These are phyloP conservation scores for Cylindroiulus punctatus DNA, from an alignment of 2,888 invertebrate species.

Conservation along the genomic window DNA sequence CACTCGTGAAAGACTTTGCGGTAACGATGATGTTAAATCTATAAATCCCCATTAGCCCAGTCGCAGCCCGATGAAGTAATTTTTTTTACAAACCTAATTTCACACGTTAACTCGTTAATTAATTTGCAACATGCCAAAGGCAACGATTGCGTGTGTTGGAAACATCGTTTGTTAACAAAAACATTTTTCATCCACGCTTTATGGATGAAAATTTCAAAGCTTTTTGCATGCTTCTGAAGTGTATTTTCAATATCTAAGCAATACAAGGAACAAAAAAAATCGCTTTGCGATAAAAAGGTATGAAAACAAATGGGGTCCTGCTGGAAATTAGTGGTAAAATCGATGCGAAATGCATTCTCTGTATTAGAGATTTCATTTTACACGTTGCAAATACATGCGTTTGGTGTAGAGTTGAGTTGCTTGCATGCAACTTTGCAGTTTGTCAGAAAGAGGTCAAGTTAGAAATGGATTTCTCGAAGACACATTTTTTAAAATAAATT, in stretches of 20 bases:
- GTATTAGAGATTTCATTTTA: background rate
- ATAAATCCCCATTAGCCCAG: background rate
- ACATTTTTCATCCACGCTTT: background rate
- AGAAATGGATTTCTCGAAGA: no score
- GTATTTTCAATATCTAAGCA: background rate
- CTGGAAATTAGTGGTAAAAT: background rate
- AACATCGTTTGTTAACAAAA: background rate
- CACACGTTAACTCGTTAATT: background rate
- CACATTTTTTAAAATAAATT: no score
- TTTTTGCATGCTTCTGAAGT: background rate
- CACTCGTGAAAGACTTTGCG: background rate
- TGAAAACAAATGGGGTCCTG: background rate
- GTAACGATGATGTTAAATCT: no score
- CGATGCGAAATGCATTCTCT: background rate
- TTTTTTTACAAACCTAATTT: background rate
- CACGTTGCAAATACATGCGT: background rate
- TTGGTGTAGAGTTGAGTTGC: background rate
- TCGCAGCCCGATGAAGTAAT: background rate
- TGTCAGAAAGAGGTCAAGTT: no score
- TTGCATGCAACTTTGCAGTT: background rate
- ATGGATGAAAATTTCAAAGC: background rate
- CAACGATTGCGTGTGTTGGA: background rate
- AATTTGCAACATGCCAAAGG: background rate
- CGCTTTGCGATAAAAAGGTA: background rate
- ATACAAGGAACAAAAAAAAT: background rate